A percentile compares a stretch with the other conserved stretches of the same genome.
These are phyloP conservation scores for Bellardia pandia DNA, from an alignment of 2,888 invertebrate genomes.

Conservation along the genomic window DNA sequence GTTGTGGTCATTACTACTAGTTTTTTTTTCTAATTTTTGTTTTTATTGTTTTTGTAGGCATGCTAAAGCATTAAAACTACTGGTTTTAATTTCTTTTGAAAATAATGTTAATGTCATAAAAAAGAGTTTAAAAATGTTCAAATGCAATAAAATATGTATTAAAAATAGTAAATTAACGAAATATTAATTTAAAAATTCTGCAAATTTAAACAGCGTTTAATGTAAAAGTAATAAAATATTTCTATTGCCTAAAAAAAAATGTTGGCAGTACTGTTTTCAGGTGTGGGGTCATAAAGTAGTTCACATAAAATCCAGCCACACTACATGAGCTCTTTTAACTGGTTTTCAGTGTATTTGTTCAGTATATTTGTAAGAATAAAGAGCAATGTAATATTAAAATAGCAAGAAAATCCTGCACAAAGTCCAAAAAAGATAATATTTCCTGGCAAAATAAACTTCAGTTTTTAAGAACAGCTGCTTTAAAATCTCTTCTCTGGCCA, in stretches of 20 bases:
- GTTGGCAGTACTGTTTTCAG: no score
- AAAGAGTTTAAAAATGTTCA: background rate
- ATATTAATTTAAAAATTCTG: background rate
- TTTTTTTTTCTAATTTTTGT: background rate
- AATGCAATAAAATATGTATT: background rate
- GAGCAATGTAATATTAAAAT: no score
- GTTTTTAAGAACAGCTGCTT: constrained; percentile 4
- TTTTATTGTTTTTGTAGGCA: constrained; percentile 25
- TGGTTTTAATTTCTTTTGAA: constrained; percentile 27
- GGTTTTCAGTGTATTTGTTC: no score
- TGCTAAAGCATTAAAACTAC: constrained; percentile 21
- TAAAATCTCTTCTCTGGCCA: background rate
- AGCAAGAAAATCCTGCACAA: no score
- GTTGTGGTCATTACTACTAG: background rate
- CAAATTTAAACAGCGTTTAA: background rate
- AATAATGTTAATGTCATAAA: background rate
- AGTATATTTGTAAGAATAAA: no score
- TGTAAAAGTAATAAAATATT: no score
- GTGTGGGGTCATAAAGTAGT: no score
- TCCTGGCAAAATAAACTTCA: no score
- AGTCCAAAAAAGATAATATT: no score
- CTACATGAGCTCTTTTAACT: no score
- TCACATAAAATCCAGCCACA: no score
- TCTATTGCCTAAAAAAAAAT: no score
- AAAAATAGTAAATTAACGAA: background rate